phyloP scores from a whole-genome alignment of 2,113 vertebrate genomes.

The Ctenodactylus gundi region DNA sequence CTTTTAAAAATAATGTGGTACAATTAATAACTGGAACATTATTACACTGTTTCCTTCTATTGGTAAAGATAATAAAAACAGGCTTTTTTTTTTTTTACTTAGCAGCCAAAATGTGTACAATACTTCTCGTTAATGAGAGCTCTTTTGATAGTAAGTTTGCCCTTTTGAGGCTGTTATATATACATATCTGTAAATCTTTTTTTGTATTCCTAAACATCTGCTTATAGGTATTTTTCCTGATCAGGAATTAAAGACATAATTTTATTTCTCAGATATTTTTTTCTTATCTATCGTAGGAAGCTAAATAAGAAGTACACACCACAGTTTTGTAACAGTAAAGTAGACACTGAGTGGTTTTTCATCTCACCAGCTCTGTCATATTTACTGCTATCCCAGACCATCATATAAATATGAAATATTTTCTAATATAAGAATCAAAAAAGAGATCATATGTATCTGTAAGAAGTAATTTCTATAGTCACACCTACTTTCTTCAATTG shows the following conservation, averaged over 20 bases:
- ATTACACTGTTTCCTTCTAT: not conserved
- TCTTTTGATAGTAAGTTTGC: not conserved
- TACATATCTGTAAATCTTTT: not conserved
- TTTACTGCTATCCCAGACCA: not conserved
- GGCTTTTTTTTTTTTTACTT: not conserved
- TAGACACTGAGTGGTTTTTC: not conserved
- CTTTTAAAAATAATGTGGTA: not conserved
- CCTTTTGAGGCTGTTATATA: not conserved
- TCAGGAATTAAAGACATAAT: constrained; percentile 28
- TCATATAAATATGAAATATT: constrained; percentile 3
- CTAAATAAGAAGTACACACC: not conserved
- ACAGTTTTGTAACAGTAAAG: not conserved
- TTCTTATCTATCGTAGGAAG: not conserved
- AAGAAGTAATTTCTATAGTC: not conserved
- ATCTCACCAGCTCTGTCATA: not conserved
- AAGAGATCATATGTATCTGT: not conserved
- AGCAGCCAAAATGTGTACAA: not conserved
- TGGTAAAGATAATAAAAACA: not conserved
- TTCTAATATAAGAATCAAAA: not conserved
- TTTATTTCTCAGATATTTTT: not conserved
- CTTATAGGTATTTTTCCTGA: constrained; percentile 16
- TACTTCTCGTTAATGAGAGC: not conserved
- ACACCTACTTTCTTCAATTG: not conserved
- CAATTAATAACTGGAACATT: not conserved
- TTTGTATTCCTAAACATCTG: not conserved